Evolutionary conservation across 92 coral and sea anemone species (phyloP), one percentile per base, ranked within the genome.

Genomic region (Actinernus sp.): DNA sequence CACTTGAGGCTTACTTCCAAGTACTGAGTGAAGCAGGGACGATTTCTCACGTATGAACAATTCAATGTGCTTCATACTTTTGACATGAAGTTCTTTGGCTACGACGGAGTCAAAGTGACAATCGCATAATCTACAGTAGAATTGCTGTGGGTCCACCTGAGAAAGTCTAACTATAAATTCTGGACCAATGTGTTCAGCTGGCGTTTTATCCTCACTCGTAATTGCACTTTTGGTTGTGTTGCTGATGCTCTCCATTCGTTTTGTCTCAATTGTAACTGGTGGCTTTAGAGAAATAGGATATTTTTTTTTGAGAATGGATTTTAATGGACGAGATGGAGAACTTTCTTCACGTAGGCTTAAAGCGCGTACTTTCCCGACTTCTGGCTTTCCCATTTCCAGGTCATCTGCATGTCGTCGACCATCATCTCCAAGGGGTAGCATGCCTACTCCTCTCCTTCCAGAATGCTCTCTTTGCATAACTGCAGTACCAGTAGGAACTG

Each of bases 51-150:
- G 91, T 19, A 94, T 83, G 48, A 90, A 94, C 73, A 91, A 71
- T 43, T 92, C 98, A 20, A 94, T 76, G 57, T 94, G 98, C 57
- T 91, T 94, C 76, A 86, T 86, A 36, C 97, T 97, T 55, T 92
- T 89, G 14, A 86, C 61, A 47, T 94, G 98, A 21, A 94, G 83
- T 46, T 94, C 93, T 56, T 94, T 94, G 2, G 98, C 96, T 7
- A 97, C 83, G 46, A 65, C 63, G 6, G 98, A 92, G 31, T 88
- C 85, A 32, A 94, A 87, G 33, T 91, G 91, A 19, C 93, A 92
- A 55, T 87, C 60, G 49, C 98, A 94, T 10, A 94, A 84, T 49
- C 85, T 83, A 50, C 97, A 92, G 62, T 68, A 88, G 78, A 69
- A 92, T 46, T 82, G 79, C n/a, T 73, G 72, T 13, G 80, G 55